Base-by-base conservation (phyloP, 2,888 invertebrate genomes). In the Graphium colonna region DNA sequence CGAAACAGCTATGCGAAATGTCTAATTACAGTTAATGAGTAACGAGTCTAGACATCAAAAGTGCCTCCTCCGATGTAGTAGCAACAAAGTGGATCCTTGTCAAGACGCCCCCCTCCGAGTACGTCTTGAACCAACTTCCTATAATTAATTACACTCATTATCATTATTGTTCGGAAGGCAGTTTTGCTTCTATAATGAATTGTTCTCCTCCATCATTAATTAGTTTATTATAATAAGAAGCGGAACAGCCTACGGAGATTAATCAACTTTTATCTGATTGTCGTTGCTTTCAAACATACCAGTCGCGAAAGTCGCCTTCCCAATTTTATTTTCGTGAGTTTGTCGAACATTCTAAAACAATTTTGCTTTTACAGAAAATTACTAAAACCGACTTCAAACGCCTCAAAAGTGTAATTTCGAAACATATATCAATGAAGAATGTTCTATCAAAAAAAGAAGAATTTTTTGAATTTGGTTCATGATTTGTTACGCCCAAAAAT, bases 81-180 rank as follows among this genome's bases (percentile, higher is more conserved):
- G 46, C 15, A 9, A 33, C 33, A 50, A 28, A 26, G 2, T 7
- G 18, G 28, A 54, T 52, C 39, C 51, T 57, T 64, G 50, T 65
- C 57, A 66, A 74, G 75, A 73, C 73, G 4, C 77, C 71, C 64
- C 61, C 63, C 69, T 62, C 75, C 71, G 75, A 69, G 79, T 82
- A 79, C 85, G 82, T 85, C 86, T 87, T 80, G 79, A 84, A 82
- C 79, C 79, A 85, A 88, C 84, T 89, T 88, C 84, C 86, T 79
- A 87, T 88, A 89, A 89, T 89, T 89, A 88, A 89, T 89, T 87
- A 89, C 79, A 80, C 88, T 88, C 87, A 89, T 89, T 89, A 89
- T 88, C 87, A 88, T 89, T 88, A 89, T 87, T 88, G 89, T 89
- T 89, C 82, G 77, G 82, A 88, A 86, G 88, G 87, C 88, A 89